A percentile compares a stretch with the other conserved stretches of the same genome.
These are phyloP conservation scores for Yponomeuta plumbellus DNA, from an alignment of 2,888 invertebrate species.

Conservation along the genomic window DNA sequence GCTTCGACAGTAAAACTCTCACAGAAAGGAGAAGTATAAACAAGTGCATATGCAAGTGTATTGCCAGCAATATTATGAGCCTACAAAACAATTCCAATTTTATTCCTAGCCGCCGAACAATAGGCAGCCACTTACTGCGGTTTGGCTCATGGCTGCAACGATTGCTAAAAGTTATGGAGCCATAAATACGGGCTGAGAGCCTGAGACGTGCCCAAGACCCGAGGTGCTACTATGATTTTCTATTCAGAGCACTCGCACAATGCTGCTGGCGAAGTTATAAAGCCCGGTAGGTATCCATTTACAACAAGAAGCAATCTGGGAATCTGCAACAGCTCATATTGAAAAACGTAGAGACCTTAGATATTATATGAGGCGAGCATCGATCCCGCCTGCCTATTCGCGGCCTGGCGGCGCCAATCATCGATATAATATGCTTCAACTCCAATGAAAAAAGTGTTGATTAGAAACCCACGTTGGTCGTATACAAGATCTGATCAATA, in stretches of 20 bases:
- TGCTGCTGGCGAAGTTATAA: background rate
- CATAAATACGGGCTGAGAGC: slow-evolving; percentile 61
- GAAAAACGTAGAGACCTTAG: no score
- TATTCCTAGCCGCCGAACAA: slow-evolving; percentile 64
- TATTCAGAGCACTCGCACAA: background rate
- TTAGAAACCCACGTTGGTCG: no score
- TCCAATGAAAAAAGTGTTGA: no score
- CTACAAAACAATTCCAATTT: slow-evolving; percentile 50
- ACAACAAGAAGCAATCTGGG: background rate
- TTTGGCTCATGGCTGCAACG: slow-evolving; percentile 59
- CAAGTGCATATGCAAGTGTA: slow-evolving; percentile 48
- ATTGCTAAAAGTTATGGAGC: slow-evolving; percentile 66
- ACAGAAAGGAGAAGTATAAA: slow-evolving; percentile 45
- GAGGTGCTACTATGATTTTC: slow-evolving; percentile 19
- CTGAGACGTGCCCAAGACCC: slow-evolving; percentile 66
- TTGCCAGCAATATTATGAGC: slow-evolving; percentile 25
- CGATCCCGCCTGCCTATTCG: no score
- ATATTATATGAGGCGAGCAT: no score
- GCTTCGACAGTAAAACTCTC: background rate
- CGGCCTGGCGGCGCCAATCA: no score
- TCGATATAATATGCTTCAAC: no score
- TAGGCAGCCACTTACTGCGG: slow-evolving; percentile 49
- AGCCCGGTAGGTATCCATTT: background rate
- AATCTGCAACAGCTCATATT: background rate
- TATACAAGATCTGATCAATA: no score